Base-by-base conservation (phyloP, 2,888 invertebrate genomes). In the Herminia tarsipennalis region DNA sequence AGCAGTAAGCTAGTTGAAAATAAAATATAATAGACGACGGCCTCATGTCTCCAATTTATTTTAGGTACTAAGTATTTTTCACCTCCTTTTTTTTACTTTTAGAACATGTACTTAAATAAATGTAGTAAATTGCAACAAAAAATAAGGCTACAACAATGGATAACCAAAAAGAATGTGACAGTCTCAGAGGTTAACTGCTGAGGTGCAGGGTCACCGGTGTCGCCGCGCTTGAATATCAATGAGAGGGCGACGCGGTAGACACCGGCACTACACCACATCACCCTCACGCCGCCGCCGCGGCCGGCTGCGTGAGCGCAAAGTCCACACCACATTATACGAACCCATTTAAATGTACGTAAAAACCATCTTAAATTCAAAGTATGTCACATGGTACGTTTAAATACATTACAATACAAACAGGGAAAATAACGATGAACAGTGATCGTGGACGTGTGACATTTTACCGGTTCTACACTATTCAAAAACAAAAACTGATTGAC, bases 331-430 rank as follows among this genome's bases (percentile, higher is more conserved):
- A 24, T 29, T 8, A 22, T 21, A 38, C 21, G 10, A 29, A 9
- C 2, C 5, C 13, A 21, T 38, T 30, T 30, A 17, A 39, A 39
- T 39, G 22, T 29, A 24, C 10, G 17, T 39, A 39, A 22, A 24
- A 28, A 30, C 17, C 30, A 30, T 39, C 30, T 39, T 39, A 24
- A 39, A 39, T 22, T 39, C 22, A 17, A 30, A 24, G 17, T 24
- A 24, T 17, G 29, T 17, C 17, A 17, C 24, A 39, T 13, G 17
- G 20, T 21, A 28, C 16, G 16, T 22, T 38, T 29, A 16, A 29
- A 21, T 38, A 14, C 13, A 38, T 30, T 22, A 13, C 12, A 28
- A 28, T n/a, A 21, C 28, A 6, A 3, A 8, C 9, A 21, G n/a
- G 9, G 14, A 35, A 14, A 5, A 13, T n/a, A 16, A 25, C 16